Evolutionary conservation across 2,888 invertebrate genomes (phyloP).

Genomic region (Dasypolia templi): DNA sequence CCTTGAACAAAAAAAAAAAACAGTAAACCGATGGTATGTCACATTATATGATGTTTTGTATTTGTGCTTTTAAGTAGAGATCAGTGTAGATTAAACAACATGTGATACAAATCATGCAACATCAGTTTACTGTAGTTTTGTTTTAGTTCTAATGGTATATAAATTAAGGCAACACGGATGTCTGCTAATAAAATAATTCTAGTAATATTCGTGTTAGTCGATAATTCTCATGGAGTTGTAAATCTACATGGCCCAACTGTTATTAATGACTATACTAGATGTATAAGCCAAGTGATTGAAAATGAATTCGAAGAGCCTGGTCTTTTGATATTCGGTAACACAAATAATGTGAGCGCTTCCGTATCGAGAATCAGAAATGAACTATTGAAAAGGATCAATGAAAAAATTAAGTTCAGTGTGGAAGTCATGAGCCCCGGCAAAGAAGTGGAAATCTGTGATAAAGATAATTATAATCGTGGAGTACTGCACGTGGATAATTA

Average conservation of each 20-base stretch:
- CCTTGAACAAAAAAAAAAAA: background rate
- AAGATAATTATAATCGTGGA: constrained; percentile 61
- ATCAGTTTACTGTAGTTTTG: constrained; percentile 11
- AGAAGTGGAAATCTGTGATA: constrained; percentile 71
- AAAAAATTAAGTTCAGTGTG: constrained; percentile 70
- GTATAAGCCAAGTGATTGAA: constrained; percentile 75
- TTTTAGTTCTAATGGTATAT: constrained; percentile 35
- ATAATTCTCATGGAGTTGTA: constrained; percentile 60
- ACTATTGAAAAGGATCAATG: constrained; percentile 74
- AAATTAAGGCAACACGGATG: constrained; percentile 54
- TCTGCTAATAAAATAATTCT: constrained; percentile 51
- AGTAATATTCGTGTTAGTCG: constrained; percentile 53
- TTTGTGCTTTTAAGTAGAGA: constrained; percentile 65
- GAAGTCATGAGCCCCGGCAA: constrained; percentile 73
- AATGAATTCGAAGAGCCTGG: constrained; percentile 76
- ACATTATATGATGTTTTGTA: background rate
- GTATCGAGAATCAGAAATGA: constrained; percentile 73
- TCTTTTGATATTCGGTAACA: constrained; percentile 76
- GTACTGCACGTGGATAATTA: constrained; percentile 73
- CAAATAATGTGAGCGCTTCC: constrained; percentile 72
- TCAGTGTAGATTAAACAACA: constrained; percentile 71
- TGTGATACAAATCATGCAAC: constrained; percentile 43
- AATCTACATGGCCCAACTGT: constrained; percentile 79
- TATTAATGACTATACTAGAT: constrained; percentile 75
- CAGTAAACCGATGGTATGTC: background rate